phyloP scores from a whole-genome alignment of 2,888 invertebrate genomes.

The Muschampia plurimacula region DNA sequence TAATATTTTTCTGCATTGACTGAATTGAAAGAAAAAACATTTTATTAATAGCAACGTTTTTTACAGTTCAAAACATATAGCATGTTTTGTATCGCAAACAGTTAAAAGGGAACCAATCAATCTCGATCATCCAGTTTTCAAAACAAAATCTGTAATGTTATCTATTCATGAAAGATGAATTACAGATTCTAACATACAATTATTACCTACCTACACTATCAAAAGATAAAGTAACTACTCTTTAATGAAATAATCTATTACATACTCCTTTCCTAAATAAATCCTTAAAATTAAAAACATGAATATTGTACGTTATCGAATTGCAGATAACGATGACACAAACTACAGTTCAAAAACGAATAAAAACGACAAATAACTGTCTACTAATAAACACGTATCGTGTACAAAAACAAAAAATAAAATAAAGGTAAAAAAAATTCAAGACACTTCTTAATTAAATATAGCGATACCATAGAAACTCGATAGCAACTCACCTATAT shows the following conservation, averaged over 20 bases:
- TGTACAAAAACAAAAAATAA: not conserved
- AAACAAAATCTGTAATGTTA: conserved; percentile 28
- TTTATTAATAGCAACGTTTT: not conserved
- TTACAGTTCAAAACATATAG: not conserved
- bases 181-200: conserved; percentile 19
- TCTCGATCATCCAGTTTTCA: conserved; percentile 26
- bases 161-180: conserved; percentile 6
- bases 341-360: no score
- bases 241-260: not conserved
- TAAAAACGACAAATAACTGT: not conserved
- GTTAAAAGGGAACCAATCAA: conserved; percentile 31
- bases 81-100: conserved; percentile 18
- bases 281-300: not conserved
- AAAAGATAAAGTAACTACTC: not conserved
- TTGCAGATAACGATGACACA: no score
- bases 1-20: no score
- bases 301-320: not conserved
- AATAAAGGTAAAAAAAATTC: not conserved
- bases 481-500: conserved; percentile 63
- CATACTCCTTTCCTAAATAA: not conserved
- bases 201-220: not conserved
- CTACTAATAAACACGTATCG: not conserved
- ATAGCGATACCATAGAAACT: conserved; percentile 14
- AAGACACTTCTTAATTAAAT: conserved; percentile 10
- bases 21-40: no score